A percentile compares a stretch with the other conserved stretches of the same genome.
Evolutionary conservation across 2,797 vertebrate species (phyloP).

Genomic region (Erethizon dorsatum): DNA sequence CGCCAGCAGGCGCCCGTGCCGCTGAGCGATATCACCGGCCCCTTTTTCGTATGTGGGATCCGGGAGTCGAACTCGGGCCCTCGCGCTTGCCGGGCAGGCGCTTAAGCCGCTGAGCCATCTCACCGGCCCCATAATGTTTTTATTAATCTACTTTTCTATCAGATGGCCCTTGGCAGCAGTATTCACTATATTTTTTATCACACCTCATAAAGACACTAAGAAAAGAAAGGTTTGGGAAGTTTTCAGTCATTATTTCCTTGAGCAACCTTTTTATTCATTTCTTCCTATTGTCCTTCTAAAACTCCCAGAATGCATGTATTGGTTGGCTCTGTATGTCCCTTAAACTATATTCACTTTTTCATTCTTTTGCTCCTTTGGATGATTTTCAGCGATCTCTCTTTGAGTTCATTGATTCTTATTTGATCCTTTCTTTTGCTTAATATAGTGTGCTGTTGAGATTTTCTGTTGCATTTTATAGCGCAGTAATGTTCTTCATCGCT

Average conservation of each 20-base stretch:
- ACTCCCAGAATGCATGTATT: background rate
- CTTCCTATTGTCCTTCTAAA: background rate
- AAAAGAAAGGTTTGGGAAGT: background rate
- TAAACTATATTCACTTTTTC: background rate
- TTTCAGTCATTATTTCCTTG: background rate
- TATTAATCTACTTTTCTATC: background rate
- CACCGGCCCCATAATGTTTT: background rate
- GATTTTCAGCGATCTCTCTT: background rate
- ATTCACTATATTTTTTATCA: background rate
- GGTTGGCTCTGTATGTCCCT: background rate
- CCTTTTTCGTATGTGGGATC: too few species aligned
- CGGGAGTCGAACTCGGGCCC: too few species aligned
- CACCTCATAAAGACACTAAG: background rate
- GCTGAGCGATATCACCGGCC: too few species aligned
- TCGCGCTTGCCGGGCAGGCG: too few species aligned
- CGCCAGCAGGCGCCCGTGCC: too few species aligned
- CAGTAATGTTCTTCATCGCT: background rate
- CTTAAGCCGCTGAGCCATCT: too few species aligned
- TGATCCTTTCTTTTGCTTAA: background rate
- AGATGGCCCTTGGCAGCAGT: background rate
- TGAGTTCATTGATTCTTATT: background rate
- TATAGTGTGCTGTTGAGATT: background rate
- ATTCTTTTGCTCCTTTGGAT: background rate
- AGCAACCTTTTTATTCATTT: background rate
- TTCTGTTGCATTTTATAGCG: background rate